A percentile compares a stretch with the other conserved stretches of the same genome.
Conservation (phyloP, 2,113 vertebrate genomes). For the Clarias macrocephalus region DNA sequence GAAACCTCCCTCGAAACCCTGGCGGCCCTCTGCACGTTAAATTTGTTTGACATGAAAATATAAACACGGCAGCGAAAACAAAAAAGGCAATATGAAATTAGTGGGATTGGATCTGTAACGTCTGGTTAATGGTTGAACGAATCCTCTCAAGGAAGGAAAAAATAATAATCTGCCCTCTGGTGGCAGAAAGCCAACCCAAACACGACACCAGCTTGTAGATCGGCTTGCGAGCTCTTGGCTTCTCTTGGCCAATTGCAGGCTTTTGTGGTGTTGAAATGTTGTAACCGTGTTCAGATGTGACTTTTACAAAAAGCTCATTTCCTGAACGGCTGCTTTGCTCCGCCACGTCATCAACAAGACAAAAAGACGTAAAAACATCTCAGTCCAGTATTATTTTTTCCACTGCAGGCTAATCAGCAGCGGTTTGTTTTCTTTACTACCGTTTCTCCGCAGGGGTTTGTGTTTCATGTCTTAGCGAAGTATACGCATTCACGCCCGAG, state of each 20-base stretch:
- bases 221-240: neutral
- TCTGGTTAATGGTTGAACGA: constrained; percentile 15
- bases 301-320: constrained; percentile 64
- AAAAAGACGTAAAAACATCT: constrained; percentile 8
- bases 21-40: neutral
- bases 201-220: constrained; percentile 37
- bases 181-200: constrained; percentile 54
- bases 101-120: neutral
- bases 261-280: constrained; percentile 42
- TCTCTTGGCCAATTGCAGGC: constrained; percentile 38
- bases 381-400: constrained; percentile 57
- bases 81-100: constrained; percentile 16
- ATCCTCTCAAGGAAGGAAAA: neutral
- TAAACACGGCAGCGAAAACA: neutral
- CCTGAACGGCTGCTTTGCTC: constrained; percentile 57
- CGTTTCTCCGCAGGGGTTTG: constrained; percentile 47
- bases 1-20: neutral
- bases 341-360: constrained; percentile 63
- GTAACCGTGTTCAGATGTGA: constrained; percentile 46
- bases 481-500: constrained; percentile 57
- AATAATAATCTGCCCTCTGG: constrained; percentile 69
- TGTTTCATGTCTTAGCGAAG: constrained; percentile 64
- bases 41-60: neutral
- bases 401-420: constrained; percentile 65
- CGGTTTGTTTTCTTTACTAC: constrained; percentile 63